phyloP scores from a whole-genome alignment of 2,797 vertebrate genomes.

The Tragelaphus oryx region DNA sequence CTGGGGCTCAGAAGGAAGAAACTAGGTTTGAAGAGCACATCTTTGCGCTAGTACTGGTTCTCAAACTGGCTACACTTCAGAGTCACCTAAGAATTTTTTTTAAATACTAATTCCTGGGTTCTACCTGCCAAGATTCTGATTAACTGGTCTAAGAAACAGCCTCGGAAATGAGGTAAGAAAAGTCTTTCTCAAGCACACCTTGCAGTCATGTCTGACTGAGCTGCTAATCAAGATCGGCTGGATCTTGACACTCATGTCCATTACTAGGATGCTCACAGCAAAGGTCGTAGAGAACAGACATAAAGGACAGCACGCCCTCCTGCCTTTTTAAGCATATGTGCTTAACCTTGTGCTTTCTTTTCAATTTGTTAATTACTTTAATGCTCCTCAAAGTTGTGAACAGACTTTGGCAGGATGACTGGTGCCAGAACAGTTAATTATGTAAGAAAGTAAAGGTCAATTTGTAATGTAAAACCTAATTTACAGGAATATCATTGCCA shows the following conservation, averaged over 20 bases:
- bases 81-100: background rate
- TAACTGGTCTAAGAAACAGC: background rate
- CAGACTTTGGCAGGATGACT: background rate
- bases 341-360: background rate
- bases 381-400: background rate
- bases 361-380: background rate
- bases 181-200: background rate
- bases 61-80: background rate
- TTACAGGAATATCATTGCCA: background rate
- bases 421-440: background rate
- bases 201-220: background rate
- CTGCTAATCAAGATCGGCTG: background rate
- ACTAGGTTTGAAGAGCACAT: background rate
- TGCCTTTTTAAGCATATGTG: background rate
- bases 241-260: background rate
- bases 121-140: background rate
- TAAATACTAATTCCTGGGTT: background rate
- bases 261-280: background rate
- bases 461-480: background rate
- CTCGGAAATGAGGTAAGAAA: background rate
- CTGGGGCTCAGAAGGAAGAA: background rate
- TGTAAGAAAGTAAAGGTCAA: background rate
- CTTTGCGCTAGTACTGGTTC: background rate
- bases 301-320: background rate
- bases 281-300: background rate